Evolutionary conservation across 2,113 vertebrate species (phyloP), one percentile per base, ranked within the genome.

Genomic region (Struthio camelus): DNA sequence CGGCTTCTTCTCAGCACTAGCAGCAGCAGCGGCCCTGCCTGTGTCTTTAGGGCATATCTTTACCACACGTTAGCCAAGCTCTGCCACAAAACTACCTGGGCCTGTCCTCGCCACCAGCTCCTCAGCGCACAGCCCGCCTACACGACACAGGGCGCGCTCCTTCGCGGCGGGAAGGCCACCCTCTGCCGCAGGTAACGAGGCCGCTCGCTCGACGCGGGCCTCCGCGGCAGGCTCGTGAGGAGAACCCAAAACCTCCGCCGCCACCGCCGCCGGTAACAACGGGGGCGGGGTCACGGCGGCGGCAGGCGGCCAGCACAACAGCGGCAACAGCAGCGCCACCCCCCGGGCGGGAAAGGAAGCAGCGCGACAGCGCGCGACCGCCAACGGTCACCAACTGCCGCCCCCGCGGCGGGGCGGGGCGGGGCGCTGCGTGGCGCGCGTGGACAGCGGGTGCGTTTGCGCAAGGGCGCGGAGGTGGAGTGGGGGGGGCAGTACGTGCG

Each of bases 41-140:
- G 0, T 0, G 1, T 7, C 14, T 67, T 4, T 30, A 30, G 10
- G 27, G 13, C 27, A 0, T 1, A 1, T 1, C 28, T 71, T 34
- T 5, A 28, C 14, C 34, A 3, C 67, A 32, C 0, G 4, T 34
- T 19, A 42, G 4, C 8, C 14, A 9, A 59, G 56, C 56, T 59
- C 56, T 59, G 56, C 32, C 19, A 59, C 30, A 34, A 17, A 59
- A 32, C 56, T 19, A 59, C 10, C 2, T 17, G 56, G 8, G 17
- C 25, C 22, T 2, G 10, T 1, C 62, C 8, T 1, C 48, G 11
- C 64, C 38, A 1, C 14, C 3, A 17, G 14, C 62, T 14, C 32
- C 32, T 40, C 23, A 28, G n/a, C 28, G 5, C 22, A 10, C 19
- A 10, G 44, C 44, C 14, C 46, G 20, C 8, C 42, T 32, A 30